A percentile compares a stretch with the other conserved stretches of the same genome.
These are phyloP conservation scores for Marmota flaviventris DNA, from an alignment of 2,113 vertebrate species.

Conservation along the genomic window DNA sequence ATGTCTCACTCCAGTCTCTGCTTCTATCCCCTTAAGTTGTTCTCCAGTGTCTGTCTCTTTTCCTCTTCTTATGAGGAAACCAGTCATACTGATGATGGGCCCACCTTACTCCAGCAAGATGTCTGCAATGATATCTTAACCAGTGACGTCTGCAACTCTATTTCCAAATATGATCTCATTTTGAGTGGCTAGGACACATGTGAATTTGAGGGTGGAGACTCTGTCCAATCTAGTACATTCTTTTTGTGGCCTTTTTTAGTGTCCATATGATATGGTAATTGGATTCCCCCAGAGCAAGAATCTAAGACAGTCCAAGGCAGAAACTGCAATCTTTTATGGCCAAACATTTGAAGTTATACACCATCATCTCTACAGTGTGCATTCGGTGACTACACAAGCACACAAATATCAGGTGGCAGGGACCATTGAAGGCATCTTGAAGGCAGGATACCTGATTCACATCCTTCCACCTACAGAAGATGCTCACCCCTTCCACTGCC, in stretches of 20 bases:
- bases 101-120: not conserved
- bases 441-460: not conserved
- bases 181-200: not conserved
- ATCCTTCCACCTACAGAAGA: too few relatives aligned
- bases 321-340: not conserved
- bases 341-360: not conserved
- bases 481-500: accelerated
- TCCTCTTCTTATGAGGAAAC: not conserved
- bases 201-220: not conserved
- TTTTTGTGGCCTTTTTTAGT: too few relatives aligned
- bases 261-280: not conserved
- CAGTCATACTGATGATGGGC: not conserved
- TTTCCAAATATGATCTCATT: not conserved
- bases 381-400: not conserved
- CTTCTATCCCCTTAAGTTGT: not conserved
- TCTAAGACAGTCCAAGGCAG: not conserved
- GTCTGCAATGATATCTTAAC: not conserved
- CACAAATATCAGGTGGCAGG: not conserved
- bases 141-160: too few relatives aligned
- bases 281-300: not conserved
- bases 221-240: too few relatives aligned
- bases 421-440: not conserved
- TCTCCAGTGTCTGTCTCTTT: not conserved
- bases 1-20: not conserved
- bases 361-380: too few relatives aligned